Conservation (phyloP, 2,888 invertebrate species). For the Eristalis tenax region DNA sequence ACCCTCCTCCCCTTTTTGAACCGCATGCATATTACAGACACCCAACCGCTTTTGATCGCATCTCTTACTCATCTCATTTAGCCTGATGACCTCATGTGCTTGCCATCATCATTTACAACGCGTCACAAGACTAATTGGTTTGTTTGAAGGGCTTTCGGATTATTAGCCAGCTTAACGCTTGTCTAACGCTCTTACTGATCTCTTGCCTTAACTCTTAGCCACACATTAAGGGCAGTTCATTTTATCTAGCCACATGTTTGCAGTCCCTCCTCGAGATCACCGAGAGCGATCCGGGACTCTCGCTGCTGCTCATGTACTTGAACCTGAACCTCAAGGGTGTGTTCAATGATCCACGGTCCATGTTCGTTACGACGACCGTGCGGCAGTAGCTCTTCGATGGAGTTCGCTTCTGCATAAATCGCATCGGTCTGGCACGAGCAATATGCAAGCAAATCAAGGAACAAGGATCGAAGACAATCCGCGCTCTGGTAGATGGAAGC, state of each 20-base stretch:
- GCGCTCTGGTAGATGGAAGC: slow-evolving; percentile 82
- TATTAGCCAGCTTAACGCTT: slow-evolving; percentile 25
- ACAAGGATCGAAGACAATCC: slow-evolving; percentile 82
- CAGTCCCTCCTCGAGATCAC: slow-evolving; percentile 85
- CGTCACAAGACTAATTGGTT: slow-evolving; percentile 35
- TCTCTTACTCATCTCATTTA: slow-evolving; percentile 27
- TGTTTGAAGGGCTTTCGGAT: slow-evolving; percentile 5
- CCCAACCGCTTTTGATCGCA: neutral
- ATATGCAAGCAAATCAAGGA: slow-evolving; percentile 83
- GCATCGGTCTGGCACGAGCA: slow-evolving; percentile 80
- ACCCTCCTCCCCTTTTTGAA: no score
- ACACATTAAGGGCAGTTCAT: slow-evolving; percentile 4
- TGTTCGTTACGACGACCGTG: slow-evolving; percentile 83
- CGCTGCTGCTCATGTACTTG: slow-evolving; percentile 78
- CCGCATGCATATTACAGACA: no score
- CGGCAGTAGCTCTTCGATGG: slow-evolving; percentile 85
- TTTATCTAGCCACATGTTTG: slow-evolving; percentile 41
- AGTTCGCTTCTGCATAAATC: slow-evolving; percentile 82
- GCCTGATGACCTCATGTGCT: neutral
- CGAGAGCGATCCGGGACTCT: slow-evolving; percentile 81
- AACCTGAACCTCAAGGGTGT: slow-evolving; percentile 79
- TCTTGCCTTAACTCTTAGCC: slow-evolving; percentile 8
- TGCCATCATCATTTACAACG: slow-evolving; percentile 5
- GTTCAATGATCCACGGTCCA: slow-evolving; percentile 80
- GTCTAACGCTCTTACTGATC: slow-evolving; percentile 33